A percentile compares a stretch with the other conserved stretches of the same genome.
Evolutionary conservation across 2,113 vertebrate genomes (phyloP).

Genomic region (Sturnira hondurensis): DNA sequence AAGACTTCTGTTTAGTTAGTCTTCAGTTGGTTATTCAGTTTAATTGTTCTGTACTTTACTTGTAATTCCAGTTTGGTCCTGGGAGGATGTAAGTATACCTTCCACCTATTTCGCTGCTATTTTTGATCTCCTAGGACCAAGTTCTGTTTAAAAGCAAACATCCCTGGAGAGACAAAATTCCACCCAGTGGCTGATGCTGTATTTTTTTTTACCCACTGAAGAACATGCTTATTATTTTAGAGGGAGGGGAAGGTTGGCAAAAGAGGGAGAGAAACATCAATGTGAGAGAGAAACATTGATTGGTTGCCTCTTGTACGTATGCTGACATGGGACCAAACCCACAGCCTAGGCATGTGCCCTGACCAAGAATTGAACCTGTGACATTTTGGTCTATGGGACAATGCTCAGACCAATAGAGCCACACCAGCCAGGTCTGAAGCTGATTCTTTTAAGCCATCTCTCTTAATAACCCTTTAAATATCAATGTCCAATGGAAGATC

Average conservation of each 20-base stretch:
- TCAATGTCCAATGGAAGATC: not conserved
- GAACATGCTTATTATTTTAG: too few relatives aligned
- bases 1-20: not conserved
- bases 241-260: too few relatives aligned
- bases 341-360: too few relatives aligned
- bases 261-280: too few relatives aligned
- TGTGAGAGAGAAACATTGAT: too few relatives aligned
- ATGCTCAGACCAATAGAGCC: too few relatives aligned
- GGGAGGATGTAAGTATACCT: not conserved
- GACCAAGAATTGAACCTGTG: too few relatives aligned
- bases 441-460: not conserved
- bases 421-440: not conserved
- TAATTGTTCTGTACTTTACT: not conserved
- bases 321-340: too few relatives aligned
- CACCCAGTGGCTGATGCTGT: not conserved
- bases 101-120: not conserved
- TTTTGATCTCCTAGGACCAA: not conserved
- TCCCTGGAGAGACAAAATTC: not conserved
- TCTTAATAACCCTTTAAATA: slow-evolving; percentile 1
- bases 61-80: not conserved
- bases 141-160: not conserved
- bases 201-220: too few relatives aligned
- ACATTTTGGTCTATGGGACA: too few relatives aligned
- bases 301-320: too few relatives aligned
- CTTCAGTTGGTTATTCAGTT: not conserved